Conservation (phyloP, 2,888 invertebrate genomes). For the Nephrotoma flavescens region DNA sequence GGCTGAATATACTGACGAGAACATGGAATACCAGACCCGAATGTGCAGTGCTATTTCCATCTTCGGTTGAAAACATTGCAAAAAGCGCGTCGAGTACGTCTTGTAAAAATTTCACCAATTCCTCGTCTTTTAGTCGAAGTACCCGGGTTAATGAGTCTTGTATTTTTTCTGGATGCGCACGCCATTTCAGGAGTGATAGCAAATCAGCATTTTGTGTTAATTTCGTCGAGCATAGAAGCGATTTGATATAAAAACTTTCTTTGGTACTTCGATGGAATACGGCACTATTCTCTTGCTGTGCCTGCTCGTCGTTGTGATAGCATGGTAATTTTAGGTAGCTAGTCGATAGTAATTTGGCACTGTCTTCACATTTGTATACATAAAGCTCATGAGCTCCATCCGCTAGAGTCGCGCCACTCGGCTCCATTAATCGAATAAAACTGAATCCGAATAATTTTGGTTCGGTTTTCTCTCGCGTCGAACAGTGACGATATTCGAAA, state of each 20-base stretch:
- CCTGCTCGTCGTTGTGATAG: slow-evolving; percentile 43
- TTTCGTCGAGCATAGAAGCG: slow-evolving; percentile 88
- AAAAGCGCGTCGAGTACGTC: slow-evolving; percentile 89
- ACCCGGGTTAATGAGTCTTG: slow-evolving; percentile 74
- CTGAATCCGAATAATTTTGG: slow-evolving; percentile 85
- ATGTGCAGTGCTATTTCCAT: slow-evolving; percentile 76
- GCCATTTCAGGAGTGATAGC: slow-evolving; percentile 81
- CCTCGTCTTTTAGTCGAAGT: slow-evolving; percentile 70
- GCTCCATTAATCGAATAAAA: slow-evolving; percentile 79
- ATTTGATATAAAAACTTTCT: slow-evolving; percentile 68
- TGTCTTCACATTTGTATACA: slow-evolving; percentile 86
- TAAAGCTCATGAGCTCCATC: slow-evolving; percentile 82
- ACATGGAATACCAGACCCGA: slow-evolving; percentile 87
- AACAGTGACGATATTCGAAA: slow-evolving; percentile 86
- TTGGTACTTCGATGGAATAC: slow-evolving; percentile 66
- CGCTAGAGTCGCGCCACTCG: slow-evolving; percentile 74
- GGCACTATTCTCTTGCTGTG: slow-evolving; percentile 32
- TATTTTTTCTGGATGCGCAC: slow-evolving; percentile 72
- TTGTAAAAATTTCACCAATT: slow-evolving; percentile 86
- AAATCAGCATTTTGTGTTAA: slow-evolving; percentile 89
- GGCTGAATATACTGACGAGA: slow-evolving; percentile 79
- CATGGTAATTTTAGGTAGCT: slow-evolving; percentile 50
- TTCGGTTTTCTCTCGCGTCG: slow-evolving; percentile 79
- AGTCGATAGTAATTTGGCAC: slow-evolving; percentile 37
- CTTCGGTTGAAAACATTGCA: slow-evolving; percentile 84